phyloP scores from a whole-genome alignment of 1,140 invertebrate species.

The Drosophila hydei region DNA sequence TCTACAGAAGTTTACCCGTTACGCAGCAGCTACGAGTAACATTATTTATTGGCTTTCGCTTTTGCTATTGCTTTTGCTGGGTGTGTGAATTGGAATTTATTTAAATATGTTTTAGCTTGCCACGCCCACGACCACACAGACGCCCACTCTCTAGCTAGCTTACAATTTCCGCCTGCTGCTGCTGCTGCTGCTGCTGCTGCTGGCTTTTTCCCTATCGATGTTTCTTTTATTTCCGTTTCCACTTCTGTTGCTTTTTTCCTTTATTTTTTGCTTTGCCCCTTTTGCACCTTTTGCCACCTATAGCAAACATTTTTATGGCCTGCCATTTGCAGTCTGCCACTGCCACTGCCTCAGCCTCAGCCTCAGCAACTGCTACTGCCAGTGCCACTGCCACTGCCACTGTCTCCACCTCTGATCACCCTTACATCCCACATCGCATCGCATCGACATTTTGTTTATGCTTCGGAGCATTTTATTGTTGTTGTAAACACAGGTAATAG shows the following conservation, averaged over 20 bases:
- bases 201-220: constrained; percentile 7
- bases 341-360: constrained; percentile 1
- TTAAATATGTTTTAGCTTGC: constrained; percentile 68
- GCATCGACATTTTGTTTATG: constrained; percentile 44
- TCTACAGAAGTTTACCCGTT: constrained; percentile 49
- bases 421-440: not conserved
- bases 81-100: constrained; percentile 73
- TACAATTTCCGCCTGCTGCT: constrained; percentile 4
- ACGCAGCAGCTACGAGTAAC: constrained; percentile 38
- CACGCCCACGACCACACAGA: not conserved
- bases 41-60: constrained; percentile 76
- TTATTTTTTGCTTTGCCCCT: not conserved
- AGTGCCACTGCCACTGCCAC: not conserved
- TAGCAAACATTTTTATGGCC: constrained; percentile 73
- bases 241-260: not conserved
- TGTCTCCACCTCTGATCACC: not conserved
- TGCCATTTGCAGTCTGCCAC: constrained; percentile 69
- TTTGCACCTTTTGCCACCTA: constrained; percentile 59
- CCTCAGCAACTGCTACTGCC: constrained; percentile 7
- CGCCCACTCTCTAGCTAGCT: not conserved
- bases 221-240: constrained; percentile 15
- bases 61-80: constrained; percentile 14
- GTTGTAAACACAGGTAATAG: constrained; percentile 77
- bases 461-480: constrained; percentile 67
- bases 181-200: not conserved